These are phyloP conservation scores for Carpatolechia fugitivella DNA, from an alignment of 2,888 invertebrate species.

Conservation along the genomic window DNA sequence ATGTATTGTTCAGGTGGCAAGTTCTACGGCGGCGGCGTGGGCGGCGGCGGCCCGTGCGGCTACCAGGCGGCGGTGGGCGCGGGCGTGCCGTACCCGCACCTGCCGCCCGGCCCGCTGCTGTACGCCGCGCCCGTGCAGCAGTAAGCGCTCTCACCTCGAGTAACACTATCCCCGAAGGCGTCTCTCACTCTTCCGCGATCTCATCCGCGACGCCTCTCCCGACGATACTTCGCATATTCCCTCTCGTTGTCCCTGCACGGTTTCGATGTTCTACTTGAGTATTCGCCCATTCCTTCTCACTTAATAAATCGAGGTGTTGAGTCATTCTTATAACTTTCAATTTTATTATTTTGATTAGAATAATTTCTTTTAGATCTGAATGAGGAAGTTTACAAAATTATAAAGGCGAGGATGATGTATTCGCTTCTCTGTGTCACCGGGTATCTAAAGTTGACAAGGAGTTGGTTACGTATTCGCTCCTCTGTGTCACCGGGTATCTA, in stretches of 20 bases:
- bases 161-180: not conserved
- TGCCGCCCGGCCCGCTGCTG: conserved; percentile 77
- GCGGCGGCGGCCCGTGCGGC: conserved; percentile 78
- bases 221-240: not conserved
- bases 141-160: conserved; percentile 58
- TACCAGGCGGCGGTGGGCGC: conserved; percentile 84
- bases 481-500: no score
- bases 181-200: not conserved
- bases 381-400: conserved; percentile 59
- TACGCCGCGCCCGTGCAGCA: conserved; percentile 86
- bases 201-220: not conserved
- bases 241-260: not conserved
- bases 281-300: not conserved
- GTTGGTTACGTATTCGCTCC: conserved; percentile 5
- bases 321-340: conserved; percentile 25
- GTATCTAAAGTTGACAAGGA: not conserved
- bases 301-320: conserved; percentile 13
- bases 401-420: conserved; percentile 18
- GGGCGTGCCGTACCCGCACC: conserved; percentile 80
- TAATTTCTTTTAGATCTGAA: conserved; percentile 66
- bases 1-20: conserved; percentile 78
- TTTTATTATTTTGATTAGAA: conserved; percentile 43
- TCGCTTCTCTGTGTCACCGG: not conserved
- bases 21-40: conserved; percentile 85
- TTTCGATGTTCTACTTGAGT: not conserved